Evolutionary conservation across 2,113 vertebrate species (phyloP).

Genomic region (Rhinichthys klamathensis): DNA sequence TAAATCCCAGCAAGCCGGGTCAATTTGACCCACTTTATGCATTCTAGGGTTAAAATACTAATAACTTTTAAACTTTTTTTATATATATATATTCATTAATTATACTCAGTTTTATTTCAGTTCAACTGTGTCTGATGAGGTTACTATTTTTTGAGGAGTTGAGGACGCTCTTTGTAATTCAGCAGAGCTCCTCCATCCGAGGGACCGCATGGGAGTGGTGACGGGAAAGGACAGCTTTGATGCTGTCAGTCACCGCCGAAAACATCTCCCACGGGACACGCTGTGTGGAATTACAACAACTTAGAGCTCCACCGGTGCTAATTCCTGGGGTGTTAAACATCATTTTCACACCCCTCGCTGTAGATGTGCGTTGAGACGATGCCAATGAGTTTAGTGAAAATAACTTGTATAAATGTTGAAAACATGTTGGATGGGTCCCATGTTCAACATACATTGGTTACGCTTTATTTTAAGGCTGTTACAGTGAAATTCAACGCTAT

Average conservation of each 20-base stretch:
- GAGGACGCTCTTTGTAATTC: background rate
- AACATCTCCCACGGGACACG: conserved; percentile 6
- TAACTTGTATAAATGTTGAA: background rate
- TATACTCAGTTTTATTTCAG: background rate
- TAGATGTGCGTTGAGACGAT: background rate
- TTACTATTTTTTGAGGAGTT: background rate
- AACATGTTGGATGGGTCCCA: no score
- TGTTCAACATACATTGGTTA: background rate
- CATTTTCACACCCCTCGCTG: background rate
- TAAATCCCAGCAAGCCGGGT: no score
- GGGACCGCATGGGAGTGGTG: background rate
- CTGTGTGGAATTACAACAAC: conserved; percentile 27
- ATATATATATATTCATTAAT: no score
- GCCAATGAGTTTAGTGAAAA: background rate
- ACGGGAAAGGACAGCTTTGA: conserved; percentile 29
- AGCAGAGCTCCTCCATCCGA: background rate
- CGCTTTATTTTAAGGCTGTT: background rate
- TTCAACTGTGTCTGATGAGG: background rate
- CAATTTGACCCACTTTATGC: background rate
- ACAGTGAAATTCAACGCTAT: no score
- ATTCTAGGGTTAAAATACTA: background rate
- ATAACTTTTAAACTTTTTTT: no score
- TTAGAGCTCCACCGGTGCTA: background rate
- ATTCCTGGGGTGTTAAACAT: conserved; percentile 31
- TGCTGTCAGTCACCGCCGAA: conserved; percentile 28